Percentiles rank a stretch among this genome's conserved stretches.
These are phyloP conservation scores for Agraylea sexmaculata DNA, from an alignment of 1,140 invertebrate genomes.

Conservation along the genomic window DNA sequence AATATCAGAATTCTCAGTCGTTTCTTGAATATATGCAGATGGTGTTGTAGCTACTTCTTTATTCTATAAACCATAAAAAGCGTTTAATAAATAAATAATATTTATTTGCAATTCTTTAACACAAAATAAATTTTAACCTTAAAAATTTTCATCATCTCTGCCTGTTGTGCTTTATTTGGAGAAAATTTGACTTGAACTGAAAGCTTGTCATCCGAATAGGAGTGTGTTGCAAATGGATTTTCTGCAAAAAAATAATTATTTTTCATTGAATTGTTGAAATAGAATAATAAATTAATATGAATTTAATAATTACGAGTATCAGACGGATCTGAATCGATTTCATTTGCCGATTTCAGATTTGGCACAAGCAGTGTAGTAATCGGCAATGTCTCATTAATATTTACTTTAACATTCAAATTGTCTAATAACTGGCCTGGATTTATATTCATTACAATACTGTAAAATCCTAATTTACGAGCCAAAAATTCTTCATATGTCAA, in stretches of 20 bases:
- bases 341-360: conserved; percentile 43
- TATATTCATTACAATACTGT: conserved; percentile 49
- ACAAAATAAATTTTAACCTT: conserved; percentile 12
- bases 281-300: not conserved
- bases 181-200: conserved; percentile 14
- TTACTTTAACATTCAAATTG: conserved; percentile 41
- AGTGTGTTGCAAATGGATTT: not conserved
- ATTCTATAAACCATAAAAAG: conserved; percentile 11
- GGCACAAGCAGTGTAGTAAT: conserved; percentile 42
- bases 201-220: conserved; percentile 12
- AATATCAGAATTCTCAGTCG: conserved; percentile 21
- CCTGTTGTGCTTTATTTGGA: conserved; percentile 16
- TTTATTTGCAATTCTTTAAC: not conserved
- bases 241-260: not conserved
- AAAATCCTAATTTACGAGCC: conserved; percentile 39
- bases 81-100: conserved; percentile 17
- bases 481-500: conserved; percentile 53
- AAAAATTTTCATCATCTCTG: conserved; percentile 16
- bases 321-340: conserved; percentile 35
- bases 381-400: conserved; percentile 42
- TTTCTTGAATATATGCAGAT: conserved; percentile 8
- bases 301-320: conserved; percentile 28
- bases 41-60: conserved; percentile 11
- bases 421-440: conserved; percentile 44
- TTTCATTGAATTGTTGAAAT: not conserved